Conservation (phyloP, 2,113 vertebrate species). For the Malurus cyaneus region DNA sequence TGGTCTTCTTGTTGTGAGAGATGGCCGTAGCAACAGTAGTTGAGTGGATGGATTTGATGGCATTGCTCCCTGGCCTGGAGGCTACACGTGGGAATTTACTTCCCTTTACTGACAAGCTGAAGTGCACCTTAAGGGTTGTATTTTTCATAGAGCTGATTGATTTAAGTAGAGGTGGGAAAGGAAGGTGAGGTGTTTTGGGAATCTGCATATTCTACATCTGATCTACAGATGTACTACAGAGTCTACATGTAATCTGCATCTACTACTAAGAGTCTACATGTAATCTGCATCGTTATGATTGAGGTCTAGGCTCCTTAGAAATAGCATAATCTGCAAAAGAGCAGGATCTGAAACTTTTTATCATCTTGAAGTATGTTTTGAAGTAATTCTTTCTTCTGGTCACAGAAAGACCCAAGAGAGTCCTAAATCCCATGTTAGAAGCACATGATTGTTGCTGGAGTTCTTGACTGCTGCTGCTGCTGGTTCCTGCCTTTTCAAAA, state of each 20-base stretch:
- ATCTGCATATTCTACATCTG: not conserved
- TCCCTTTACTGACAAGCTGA: not conserved
- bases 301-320: not conserved
- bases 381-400: not conserved
- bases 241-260: not conserved
- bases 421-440: not conserved
- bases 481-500: not conserved
- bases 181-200: not conserved
- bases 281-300: not conserved
- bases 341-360: not conserved
- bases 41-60: not conserved
- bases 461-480: not conserved
- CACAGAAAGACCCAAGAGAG: not conserved
- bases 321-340: not conserved
- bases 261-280: not conserved
- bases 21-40: not conserved
- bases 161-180: not conserved
- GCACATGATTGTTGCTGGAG: not conserved
- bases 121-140: not conserved
- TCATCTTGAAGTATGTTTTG: not conserved
- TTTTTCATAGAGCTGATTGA: not conserved
- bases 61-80: not conserved
- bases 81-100: fast-evolving
- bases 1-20: not conserved
- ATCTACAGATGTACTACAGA: not conserved